These are phyloP conservation scores for pig (Sus scrofa) DNA, from an alignment of 2,113 vertebrate genomes.

Conservation along the genomic window T2T-Sscrofa CM000826.6:144372501-144373000, in stretches of 20 bases:
- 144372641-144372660: too few relatives aligned
- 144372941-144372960: conserved; percentile 47
- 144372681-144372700: conserved; percentile 10
- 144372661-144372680: conserved; percentile 32
- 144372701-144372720: conserved; percentile 43
- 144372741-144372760: conserved; percentile 9
- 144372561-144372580: too few relatives aligned
- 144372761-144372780: conserved; percentile 49
- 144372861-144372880: conserved; percentile 61
- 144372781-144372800: conserved; percentile 61
- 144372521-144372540: too few relatives aligned
- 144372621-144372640: too few relatives aligned
- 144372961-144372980: conserved; percentile 61
- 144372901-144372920: conserved; percentile 32
- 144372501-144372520: too few relatives aligned
- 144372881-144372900: conserved; percentile 61
- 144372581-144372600: too few relatives aligned
- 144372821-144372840: conserved; percentile 43
- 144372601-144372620: too few relatives aligned
- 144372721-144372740: neutral
- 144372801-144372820: conserved; percentile 31
- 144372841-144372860: conserved; percentile 31
- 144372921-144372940: conserved; percentile 52
- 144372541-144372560: too few relatives aligned
- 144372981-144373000: conserved; percentile 69